phyloP scores from a whole-genome alignment of 2,797 vertebrate species.

The Tapera naevia region DNA sequence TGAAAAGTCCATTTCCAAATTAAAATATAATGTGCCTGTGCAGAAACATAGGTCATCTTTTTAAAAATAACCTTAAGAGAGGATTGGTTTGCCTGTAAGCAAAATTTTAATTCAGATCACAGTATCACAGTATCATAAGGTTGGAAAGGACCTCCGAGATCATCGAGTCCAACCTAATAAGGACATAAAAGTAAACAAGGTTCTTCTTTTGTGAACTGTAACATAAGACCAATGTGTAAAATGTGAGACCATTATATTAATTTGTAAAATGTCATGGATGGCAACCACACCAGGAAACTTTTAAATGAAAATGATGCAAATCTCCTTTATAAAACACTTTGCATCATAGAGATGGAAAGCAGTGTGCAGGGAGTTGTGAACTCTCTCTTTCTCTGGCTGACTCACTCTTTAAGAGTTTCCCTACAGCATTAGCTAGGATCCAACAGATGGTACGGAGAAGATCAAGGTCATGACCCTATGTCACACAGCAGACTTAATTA shows the following conservation, averaged over 20 bases:
- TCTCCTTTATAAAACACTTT: not conserved
- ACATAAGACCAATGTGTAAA: not conserved
- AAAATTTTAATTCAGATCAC: not conserved
- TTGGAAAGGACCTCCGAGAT: too few relatives aligned
- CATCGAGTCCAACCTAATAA: too few relatives aligned
- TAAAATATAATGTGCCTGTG: not conserved
- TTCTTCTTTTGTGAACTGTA: not conserved
- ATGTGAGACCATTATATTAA: not conserved
- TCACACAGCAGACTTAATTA: constrained; percentile 11
- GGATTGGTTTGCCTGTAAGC: not conserved
- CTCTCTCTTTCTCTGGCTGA: not conserved
- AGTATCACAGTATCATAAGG: too few relatives aligned
- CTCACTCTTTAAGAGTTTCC: not conserved
- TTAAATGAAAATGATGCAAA: not conserved
- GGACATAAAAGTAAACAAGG: not conserved
- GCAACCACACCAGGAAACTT: not conserved
- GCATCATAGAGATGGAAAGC: not conserved
- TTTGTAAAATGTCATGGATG: not conserved
- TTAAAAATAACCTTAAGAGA: not conserved
- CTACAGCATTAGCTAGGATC: not conserved
- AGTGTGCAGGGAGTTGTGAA: not conserved
- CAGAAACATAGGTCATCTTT: not conserved
- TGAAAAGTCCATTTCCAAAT: not conserved
- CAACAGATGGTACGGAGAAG: constrained; percentile 8
- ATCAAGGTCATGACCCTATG: not conserved